Percentiles rank a stretch among this genome's conserved stretches.
These are phyloP conservation scores for Hyphantria cunea DNA, from an alignment of 1,140 invertebrate species.

Conservation along the genomic window DNA sequence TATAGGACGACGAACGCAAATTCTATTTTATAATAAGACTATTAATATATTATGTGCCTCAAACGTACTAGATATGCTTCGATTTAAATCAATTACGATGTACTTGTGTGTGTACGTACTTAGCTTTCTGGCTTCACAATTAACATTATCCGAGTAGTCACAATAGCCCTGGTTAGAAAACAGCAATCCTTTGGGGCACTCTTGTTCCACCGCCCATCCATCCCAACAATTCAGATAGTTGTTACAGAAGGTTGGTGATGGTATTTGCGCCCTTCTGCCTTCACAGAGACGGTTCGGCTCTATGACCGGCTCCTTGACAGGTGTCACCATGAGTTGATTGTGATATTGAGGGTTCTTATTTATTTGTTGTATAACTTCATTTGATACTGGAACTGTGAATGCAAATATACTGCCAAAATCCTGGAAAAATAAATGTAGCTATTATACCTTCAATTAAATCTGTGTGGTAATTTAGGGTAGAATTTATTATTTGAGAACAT, in stretches of 20 bases:
- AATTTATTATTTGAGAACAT: no score
- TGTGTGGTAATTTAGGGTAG: no score
- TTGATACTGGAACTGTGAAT: constrained; percentile 69
- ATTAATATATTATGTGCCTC: no score
- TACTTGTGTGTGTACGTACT: constrained; percentile 58
- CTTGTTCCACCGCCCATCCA: constrained; percentile 84
- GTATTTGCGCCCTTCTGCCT: constrained; percentile 83
- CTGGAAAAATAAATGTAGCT: no score
- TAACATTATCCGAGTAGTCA: constrained; percentile 85
- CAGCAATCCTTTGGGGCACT: constrained; percentile 83
- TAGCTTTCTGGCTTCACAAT: constrained; percentile 82
- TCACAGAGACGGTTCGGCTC: constrained; percentile 55
- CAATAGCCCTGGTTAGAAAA: constrained; percentile 85
- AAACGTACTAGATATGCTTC: no score
- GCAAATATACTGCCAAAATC: constrained; percentile 41
- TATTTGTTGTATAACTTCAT: constrained; percentile 62
- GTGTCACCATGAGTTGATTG: constrained; percentile 55
- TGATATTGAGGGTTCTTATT: constrained; percentile 61
- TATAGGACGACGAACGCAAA: no score
- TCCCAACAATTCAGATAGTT: constrained; percentile 89
- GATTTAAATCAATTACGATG: no score
- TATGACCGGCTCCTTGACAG: constrained; percentile 49
- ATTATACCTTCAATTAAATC: not conserved
- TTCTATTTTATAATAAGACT: no score
- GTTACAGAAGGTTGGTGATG: constrained; percentile 83